phyloP scores from a whole-genome alignment of 2,888 invertebrate genomes.

The Sialis lutaria region DNA sequence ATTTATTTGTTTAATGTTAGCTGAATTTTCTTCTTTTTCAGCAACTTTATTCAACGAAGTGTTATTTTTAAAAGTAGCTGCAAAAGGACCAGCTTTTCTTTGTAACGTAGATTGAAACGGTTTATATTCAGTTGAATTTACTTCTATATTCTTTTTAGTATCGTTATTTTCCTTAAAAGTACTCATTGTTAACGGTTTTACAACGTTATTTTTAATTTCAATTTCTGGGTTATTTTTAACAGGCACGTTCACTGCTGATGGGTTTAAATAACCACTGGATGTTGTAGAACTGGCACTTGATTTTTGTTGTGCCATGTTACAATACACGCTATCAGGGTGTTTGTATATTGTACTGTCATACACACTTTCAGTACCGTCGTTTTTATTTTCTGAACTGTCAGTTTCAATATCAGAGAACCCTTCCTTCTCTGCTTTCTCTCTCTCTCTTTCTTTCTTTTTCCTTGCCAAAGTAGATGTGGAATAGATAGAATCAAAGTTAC shows the following conservation, averaged over 20 bases:
- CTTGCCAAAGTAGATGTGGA: conserved; percentile 54
- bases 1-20: conserved; percentile 2
- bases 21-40: conserved; percentile 7
- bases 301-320: conserved; percentile 38
- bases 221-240: conserved; percentile 16
- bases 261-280: conserved; percentile 55
- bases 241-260: conserved; percentile 53
- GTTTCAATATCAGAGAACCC: conserved; percentile 6
- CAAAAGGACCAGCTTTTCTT: conserved; percentile 14
- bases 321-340: conserved; percentile 42
- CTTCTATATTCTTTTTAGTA: not conserved
- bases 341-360: conserved; percentile 43
- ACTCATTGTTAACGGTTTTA: conserved; percentile 13
- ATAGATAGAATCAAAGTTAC: conserved; percentile 76
- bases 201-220: conserved; percentile 10
- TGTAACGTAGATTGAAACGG: conserved; percentile 13
- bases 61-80: conserved; percentile 8
- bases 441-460: conserved; percentile 34
- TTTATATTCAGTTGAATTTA: conserved; percentile 9
- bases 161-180: conserved; percentile 3
- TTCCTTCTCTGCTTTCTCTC: conserved; percentile 13
- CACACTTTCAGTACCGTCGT: conserved; percentile 26
- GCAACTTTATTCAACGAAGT: conserved; percentile 10
- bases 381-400: conserved; percentile 10
- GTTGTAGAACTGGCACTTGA: conserved; percentile 43